Evolutionary conservation across 2,113 vertebrate genomes (phyloP).

Genomic region (Tragelaphus imberbis): DNA sequence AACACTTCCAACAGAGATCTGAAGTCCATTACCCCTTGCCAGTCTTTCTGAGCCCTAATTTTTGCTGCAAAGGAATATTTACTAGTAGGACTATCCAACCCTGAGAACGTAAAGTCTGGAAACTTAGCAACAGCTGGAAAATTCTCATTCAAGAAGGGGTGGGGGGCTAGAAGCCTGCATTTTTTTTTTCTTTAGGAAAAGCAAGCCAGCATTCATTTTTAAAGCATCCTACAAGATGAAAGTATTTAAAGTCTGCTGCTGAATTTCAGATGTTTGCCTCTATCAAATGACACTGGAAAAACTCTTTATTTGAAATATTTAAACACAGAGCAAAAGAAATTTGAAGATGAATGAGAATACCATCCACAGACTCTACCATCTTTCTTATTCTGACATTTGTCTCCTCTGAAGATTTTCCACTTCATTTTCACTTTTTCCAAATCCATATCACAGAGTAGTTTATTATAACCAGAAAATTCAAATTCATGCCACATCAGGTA

Average conservation of each 20-base stretch:
- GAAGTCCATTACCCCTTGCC: background rate
- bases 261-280: constrained; percentile 53
- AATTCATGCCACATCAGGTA: background rate
- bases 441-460: background rate
- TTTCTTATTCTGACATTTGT: constrained; percentile 21
- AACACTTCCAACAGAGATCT: constrained; percentile 23
- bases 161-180: background rate
- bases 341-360: constrained; percentile 32
- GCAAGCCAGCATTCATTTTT: constrained; percentile 17
- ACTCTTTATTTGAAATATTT: constrained; percentile 59
- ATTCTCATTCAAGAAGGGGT: constrained; percentile 41
- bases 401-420: background rate
- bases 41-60: background rate
- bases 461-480: background rate
- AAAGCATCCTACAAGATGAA: background rate
- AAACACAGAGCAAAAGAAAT: background rate
- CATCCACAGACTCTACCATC: background rate
- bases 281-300: constrained; percentile 60
- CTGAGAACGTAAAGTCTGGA: background rate
- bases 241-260: constrained; percentile 29
- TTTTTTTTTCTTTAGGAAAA: background rate
- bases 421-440: constrained; percentile 16
- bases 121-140: constrained; percentile 45
- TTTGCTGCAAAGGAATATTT: background rate
- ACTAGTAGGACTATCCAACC: background rate